Conservation (phyloP, 2,888 invertebrate genomes). For the Papilio protenor region DNA sequence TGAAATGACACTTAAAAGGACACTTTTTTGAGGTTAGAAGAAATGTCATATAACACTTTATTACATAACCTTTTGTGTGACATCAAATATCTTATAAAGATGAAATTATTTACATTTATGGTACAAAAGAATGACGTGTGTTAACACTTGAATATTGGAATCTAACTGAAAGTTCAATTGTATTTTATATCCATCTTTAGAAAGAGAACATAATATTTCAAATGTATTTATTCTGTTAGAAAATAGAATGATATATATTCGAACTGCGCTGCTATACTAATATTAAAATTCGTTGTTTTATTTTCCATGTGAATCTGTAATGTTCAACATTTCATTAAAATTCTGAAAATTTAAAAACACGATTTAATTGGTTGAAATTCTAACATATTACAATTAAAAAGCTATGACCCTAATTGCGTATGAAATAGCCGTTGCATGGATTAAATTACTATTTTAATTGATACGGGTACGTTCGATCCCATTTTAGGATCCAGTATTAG, state of each 20-base stretch:
- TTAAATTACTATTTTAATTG: conserved; percentile 9
- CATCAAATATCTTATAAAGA: not conserved
- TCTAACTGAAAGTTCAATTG: not conserved
- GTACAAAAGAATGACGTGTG: not conserved
- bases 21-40: conserved; percentile 1
- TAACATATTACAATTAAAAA: too few relatives aligned
- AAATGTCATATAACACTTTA: not conserved
- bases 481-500: not conserved
- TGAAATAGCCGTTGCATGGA: not conserved
- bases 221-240: conserved; percentile 4
- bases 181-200: conserved; percentile 7
- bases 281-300: not conserved
- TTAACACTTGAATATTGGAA: not conserved
- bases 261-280: not conserved
- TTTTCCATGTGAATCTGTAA: not conserved
- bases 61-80: not conserved
- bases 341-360: not conserved
- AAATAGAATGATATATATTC: not conserved
- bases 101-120: not conserved
- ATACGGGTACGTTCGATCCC: not conserved
- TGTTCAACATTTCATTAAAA: not conserved
- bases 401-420: not conserved
- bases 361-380: not conserved
- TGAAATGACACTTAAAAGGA: not conserved
- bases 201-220: not conserved